A percentile compares a stretch with the other conserved stretches of the same genome.
Evolutionary conservation across 2,888 invertebrate genomes (phyloP).

Genomic region (Patella ulyssiponensis): DNA sequence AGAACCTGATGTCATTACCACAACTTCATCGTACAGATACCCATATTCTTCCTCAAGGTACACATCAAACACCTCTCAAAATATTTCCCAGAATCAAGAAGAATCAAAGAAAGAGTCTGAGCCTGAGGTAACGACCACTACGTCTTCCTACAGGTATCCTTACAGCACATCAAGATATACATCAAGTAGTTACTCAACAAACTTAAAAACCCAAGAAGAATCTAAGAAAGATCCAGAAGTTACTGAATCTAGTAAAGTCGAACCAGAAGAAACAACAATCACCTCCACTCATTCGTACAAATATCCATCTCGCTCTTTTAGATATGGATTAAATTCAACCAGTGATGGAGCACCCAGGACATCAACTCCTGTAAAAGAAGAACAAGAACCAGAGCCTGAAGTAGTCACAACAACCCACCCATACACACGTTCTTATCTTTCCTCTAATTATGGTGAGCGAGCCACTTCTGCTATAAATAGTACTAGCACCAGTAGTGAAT

Average conservation of each 20-base stretch:
- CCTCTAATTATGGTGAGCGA: too few species aligned
- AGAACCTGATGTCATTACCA: neutral
- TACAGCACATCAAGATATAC: neutral
- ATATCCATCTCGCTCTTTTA: neutral
- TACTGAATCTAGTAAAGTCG: neutral
- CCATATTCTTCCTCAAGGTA: neutral
- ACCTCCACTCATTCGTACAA: neutral
- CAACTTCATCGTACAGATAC: neutral
- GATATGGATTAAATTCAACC: neutral
- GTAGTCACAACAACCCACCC: neutral
- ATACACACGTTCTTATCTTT: too few species aligned
- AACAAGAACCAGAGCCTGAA: neutral
- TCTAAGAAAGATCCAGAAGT: neutral
- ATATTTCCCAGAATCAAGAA: neutral
- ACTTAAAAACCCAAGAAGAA: neutral
- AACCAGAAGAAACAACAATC: neutral
- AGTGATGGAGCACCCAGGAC: too few species aligned
- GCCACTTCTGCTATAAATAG: too few species aligned
- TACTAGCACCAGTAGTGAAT: too few species aligned
- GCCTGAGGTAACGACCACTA: neutral
- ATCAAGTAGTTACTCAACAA: neutral
- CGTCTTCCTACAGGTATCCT: conserved; percentile 7
- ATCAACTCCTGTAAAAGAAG: too few species aligned
- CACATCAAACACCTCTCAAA: neutral
- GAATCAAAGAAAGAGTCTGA: neutral